Base-by-base conservation (phyloP, 2,797 vertebrate species). In the Rhyacichthys aspro region DNA sequence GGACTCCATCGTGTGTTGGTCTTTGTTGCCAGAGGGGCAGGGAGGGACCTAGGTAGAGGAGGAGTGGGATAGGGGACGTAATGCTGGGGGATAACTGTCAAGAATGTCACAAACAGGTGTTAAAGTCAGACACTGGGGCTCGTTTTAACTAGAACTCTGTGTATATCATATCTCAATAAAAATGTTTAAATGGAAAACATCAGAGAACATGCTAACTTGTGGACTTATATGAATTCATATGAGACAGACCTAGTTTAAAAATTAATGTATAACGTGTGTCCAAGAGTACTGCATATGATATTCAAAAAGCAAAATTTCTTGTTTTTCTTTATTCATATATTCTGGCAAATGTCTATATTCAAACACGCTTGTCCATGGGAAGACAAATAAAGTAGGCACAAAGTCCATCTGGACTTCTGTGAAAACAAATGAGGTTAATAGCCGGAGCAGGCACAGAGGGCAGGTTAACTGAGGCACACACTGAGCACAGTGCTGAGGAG, bases 91-190 rank as follows among this genome's bases (percentile, higher is more conserved):
- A 18, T 14, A n/a, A 32, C 43, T 33, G 47, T 34, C 46, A 54
- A 55, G 53, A 83, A 81, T 76, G 74, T 81, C 56, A 73, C 61
- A 78, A 72, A 72, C 76, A 80, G 66, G 59, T 82, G 77, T 59
- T 32, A 76, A 43, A 71, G 19, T 41, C 34, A 32, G 10, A 54
- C 0, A n/a, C 1, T 14, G 12, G 47, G 14, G 14, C 3, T 15
- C 9, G 28, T 18, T 12, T 44, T 15, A 23, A 50, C 15, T 50
- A 50, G 14, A 9, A 7, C 3, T 18, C n/a, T 9, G 9, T 44
- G 8, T 8, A 33, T 12, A 17, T 3, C 3, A 6, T 18, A 14
- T 0, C 19, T 33, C n/a, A 63, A 54, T 23, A 54, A 18, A 36
- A 16, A 11, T n/a, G 11, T 5, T 11, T 28, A 28, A 14, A 38